Evolutionary conservation across 2,888 invertebrate species (phyloP).

Genomic region (Melolontha melolontha): DNA sequence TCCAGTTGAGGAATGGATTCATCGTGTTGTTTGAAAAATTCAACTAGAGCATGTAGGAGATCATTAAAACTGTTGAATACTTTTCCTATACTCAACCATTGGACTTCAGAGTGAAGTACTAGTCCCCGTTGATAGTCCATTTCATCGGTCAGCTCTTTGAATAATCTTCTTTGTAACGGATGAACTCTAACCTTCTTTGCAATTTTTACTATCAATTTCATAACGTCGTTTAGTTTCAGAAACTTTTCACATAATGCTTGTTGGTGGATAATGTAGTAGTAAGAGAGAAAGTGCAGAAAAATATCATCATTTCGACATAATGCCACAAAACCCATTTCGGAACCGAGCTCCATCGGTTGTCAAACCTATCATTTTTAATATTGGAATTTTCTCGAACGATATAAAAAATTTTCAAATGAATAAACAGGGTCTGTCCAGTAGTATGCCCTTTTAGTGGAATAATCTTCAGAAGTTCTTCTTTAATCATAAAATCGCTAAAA

Average conservation of each 20-base stretch:
- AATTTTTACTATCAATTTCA: constrained; percentile 16
- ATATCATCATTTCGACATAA: constrained; percentile 44
- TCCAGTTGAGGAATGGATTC: too few species aligned
- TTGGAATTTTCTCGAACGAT: constrained; percentile 38
- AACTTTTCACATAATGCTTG: constrained; percentile 43
- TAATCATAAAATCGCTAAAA: constrained; percentile 46
- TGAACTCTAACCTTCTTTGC: constrained; percentile 29
- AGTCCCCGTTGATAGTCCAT: too few species aligned
- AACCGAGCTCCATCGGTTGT: constrained; percentile 48
- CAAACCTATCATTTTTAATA: constrained; percentile 48
- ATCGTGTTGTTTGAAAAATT: too few species aligned
- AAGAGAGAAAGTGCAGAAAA: constrained; percentile 45
- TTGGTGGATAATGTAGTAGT: constrained; percentile 46
- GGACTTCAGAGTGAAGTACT: too few species aligned
- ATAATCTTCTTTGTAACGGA: constrained; percentile 41
- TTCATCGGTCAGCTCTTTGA: constrained; percentile 34
- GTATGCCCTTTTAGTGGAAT: constrained; percentile 46
- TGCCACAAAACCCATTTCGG: constrained; percentile 46
- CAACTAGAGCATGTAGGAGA: too few species aligned
- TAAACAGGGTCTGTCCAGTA: constrained; percentile 47
- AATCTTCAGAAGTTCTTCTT: constrained; percentile 48
- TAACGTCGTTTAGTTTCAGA: constrained; percentile 31
- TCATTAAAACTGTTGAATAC: too few species aligned
- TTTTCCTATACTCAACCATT: too few species aligned
- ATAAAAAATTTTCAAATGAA: constrained; percentile 45